These are phyloP conservation scores for Sebastes oblongus DNA, from an alignment of 2,797 vertebrate genomes.

Conservation along the genomic window DNA sequence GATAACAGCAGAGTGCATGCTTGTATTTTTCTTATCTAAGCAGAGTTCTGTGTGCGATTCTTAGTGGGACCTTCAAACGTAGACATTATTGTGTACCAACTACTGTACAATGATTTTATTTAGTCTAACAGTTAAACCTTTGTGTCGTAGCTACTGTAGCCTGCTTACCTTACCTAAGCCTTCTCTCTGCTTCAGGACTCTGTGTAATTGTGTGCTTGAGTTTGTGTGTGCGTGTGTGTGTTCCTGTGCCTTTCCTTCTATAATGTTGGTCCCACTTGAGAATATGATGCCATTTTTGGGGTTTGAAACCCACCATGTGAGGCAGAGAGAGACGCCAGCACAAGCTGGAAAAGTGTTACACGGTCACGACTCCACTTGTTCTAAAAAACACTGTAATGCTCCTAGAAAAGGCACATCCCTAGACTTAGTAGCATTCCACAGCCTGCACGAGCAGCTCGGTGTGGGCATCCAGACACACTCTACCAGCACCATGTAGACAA, in stretches of 20 bases:
- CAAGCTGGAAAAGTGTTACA: conserved; percentile 63
- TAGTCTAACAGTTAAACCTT: conserved; percentile 73
- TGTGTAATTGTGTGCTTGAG: conserved; percentile 77
- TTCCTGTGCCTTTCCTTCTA: conserved; percentile 82
- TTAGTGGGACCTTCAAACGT: conserved; percentile 79
- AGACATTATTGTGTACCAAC: conserved; percentile 73
- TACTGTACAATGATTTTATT: conserved; percentile 77
- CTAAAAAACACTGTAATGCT: conserved; percentile 53
- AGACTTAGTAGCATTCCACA: conserved; percentile 79
- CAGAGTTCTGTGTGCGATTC: conserved; percentile 73
- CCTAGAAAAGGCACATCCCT: conserved; percentile 68
- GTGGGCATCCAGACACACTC: conserved; percentile 73
- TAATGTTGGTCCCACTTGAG: conserved; percentile 81
- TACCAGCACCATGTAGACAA: conserved; percentile 80
- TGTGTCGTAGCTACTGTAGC: conserved; percentile 83
- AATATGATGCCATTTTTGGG: conserved; percentile 73
- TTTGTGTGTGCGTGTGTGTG: conserved; percentile 77
- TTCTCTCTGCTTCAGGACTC: conserved; percentile 82
- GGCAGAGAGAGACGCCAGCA: conserved; percentile 64
- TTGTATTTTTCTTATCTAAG: conserved; percentile 72
- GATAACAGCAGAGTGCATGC: conserved; percentile 74
- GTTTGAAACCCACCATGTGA: conserved; percentile 51
- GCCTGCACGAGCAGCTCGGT: conserved; percentile 69
- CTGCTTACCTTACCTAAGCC: conserved; percentile 81
- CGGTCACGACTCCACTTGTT: conserved; percentile 52